Conservation (phyloP, 2,113 vertebrate species). For the Motacilla tschutschensis region DNA sequence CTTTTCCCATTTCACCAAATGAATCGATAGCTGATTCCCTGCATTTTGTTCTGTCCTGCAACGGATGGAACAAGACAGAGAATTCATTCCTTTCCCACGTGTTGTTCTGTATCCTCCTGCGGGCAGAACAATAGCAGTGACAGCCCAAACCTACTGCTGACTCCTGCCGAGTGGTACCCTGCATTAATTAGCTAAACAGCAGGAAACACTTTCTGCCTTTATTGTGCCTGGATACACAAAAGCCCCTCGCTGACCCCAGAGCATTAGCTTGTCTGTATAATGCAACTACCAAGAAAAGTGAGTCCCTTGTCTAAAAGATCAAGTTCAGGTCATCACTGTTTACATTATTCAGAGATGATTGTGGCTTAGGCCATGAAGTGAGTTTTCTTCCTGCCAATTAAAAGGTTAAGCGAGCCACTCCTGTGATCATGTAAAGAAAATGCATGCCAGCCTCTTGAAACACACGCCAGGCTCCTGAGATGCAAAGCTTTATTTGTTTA, state of each 20-base stretch:
- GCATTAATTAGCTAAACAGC: constrained; percentile 50
- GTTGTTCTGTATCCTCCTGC: not conserved
- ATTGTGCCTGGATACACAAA: constrained; percentile 35
- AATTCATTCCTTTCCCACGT: not conserved
- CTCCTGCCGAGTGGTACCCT: not conserved
- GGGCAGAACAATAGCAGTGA: constrained; percentile 1
- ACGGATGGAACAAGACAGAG: not conserved
- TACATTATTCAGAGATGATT: not conserved
- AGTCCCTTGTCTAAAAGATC: constrained; percentile 45
- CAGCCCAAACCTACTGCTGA: not conserved
- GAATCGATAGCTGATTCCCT: not conserved
- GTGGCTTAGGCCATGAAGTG: not conserved
- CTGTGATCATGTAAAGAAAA: not conserved
- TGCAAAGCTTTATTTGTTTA: constrained; percentile 27
- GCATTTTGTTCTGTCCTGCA: not conserved
- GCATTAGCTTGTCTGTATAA: constrained; percentile 21
- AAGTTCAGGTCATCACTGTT: constrained; percentile 54
- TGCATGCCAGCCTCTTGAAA: not conserved
- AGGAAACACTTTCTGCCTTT: constrained; percentile 30
- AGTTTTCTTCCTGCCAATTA: constrained; percentile 37
- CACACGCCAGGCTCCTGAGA: not conserved
- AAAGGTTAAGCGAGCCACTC: constrained; percentile 29
- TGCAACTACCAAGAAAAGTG: not conserved
- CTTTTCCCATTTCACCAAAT: not conserved
- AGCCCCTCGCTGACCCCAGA: not conserved